phyloP scores from a whole-genome alignment of 2,888 invertebrate species.

The Xanthorhoe spadicearia region DNA sequence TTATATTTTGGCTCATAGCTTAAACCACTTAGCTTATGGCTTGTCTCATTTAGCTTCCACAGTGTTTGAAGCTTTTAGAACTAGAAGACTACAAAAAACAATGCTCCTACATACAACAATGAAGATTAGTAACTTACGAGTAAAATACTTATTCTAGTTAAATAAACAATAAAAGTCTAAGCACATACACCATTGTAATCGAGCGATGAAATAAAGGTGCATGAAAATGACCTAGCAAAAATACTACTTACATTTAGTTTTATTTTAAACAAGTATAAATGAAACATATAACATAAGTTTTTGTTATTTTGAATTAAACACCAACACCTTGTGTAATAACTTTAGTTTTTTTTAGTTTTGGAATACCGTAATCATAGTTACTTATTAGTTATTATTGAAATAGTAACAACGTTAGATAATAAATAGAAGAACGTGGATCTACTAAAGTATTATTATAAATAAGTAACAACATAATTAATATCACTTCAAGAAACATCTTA shows the following conservation, averaged over 20 bases:
- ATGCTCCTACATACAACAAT: conserved; percentile 14
- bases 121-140: conserved; percentile 3
- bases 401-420: background rate
- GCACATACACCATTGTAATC: conserved; percentile 25
- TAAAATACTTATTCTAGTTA: conserved; percentile 12
- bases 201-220: conserved; percentile 25
- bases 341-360: background rate
- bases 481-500: conserved; percentile 38
- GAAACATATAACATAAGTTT: background rate
- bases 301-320: background rate
- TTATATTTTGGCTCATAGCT: background rate
- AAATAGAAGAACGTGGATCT: conserved; percentile 18
- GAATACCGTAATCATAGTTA: background rate
- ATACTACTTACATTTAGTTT: conserved; percentile 6
- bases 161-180: conserved; percentile 27
- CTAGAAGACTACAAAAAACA: conserved; percentile 18
- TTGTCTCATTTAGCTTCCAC: conserved; percentile 9
- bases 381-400: background rate
- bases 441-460: conserved; percentile 37
- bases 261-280: conserved; percentile 5
- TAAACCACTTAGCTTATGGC: background rate
- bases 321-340: background rate
- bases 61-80: conserved; percentile 16
- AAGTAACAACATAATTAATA: conserved; percentile 51
- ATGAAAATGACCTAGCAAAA: conserved; percentile 21